These are phyloP conservation scores for Triplophysa rosa DNA, from an alignment of 2,113 vertebrate genomes.

Conservation along the genomic window DNA sequence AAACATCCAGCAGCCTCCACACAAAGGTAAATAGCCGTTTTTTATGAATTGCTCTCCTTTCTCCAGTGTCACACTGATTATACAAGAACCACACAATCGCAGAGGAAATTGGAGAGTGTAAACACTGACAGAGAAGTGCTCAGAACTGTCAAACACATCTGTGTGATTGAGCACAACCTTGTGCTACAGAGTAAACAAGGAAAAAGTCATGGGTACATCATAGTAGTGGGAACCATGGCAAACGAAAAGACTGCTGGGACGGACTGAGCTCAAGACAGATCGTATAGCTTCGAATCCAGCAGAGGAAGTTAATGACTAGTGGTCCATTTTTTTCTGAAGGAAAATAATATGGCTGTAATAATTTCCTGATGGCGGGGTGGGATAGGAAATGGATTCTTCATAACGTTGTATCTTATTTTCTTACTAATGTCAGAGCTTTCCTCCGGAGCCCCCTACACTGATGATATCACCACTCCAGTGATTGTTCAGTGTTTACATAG, in stretches of 20 bases:
- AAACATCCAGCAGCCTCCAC: constrained; percentile 47
- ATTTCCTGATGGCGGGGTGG: constrained; percentile 24
- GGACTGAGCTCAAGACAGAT: constrained; percentile 42
- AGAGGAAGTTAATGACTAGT: constrained; percentile 32
- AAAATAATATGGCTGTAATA: constrained; percentile 31
- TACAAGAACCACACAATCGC: constrained; percentile 65
- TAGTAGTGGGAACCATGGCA: constrained; percentile 56
- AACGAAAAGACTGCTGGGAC: constrained; percentile 38
- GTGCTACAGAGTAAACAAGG: constrained; percentile 73
- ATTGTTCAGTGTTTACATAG: constrained; percentile 9
- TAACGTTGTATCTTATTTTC: constrained; percentile 29
- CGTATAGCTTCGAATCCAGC: constrained; percentile 36
- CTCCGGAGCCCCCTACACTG: constrained; percentile 5
- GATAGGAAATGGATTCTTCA: constrained; percentile 31
- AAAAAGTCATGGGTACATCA: constrained; percentile 60
- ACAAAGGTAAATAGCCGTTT: constrained; percentile 40
- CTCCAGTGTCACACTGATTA: constrained; percentile 66
- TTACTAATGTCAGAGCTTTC: constrained; percentile 20
- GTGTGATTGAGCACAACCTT: constrained; percentile 78
- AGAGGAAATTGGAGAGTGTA: constrained; percentile 72
- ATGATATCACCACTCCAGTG: not conserved
- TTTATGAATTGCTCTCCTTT: constrained; percentile 45
- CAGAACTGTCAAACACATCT: constrained; percentile 77
- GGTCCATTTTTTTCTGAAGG: constrained; percentile 10
- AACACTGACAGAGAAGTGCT: constrained; percentile 74